phyloP scores from a whole-genome alignment of 2,888 invertebrate species.

The Mythimna pallens region DNA sequence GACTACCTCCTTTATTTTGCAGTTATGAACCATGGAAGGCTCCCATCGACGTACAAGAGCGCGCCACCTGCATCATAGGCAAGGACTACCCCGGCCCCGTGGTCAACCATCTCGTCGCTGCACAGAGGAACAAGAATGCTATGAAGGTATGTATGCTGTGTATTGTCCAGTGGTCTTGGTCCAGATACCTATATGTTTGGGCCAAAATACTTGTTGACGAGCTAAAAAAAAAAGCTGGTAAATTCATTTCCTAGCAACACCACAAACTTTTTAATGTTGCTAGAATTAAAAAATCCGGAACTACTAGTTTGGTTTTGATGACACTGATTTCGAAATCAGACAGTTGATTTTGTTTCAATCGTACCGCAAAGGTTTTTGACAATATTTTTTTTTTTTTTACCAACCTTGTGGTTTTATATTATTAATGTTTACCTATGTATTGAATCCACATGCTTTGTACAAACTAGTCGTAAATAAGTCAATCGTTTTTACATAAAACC shows the following conservation, averaged over 20 bases:
- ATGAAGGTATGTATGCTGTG: conserved; percentile 81
- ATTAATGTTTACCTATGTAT: background rate
- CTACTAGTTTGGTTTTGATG: background rate
- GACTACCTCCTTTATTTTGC: conserved; percentile 16
- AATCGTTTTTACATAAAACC: background rate
- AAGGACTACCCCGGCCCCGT: conserved; percentile 93
- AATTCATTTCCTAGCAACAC: background rate
- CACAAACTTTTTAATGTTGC: background rate
- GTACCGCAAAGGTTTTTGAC: background rate
- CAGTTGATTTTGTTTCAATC: background rate
- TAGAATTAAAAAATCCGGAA: background rate
- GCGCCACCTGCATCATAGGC: conserved; percentile 92
- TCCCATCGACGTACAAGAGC: conserved; percentile 91
- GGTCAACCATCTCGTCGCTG: conserved; percentile 91
- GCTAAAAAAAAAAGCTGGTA: background rate
- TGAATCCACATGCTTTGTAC: conserved; percentile 18
- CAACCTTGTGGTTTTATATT: background rate
- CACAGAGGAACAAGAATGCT: conserved; percentile 88
- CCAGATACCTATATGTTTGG: background rate
- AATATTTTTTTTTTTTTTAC: too few relatives aligned
- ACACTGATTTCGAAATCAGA: background rate
- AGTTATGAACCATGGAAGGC: conserved; percentile 94
- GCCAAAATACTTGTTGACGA: background rate
- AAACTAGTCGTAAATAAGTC: conserved; percentile 9
- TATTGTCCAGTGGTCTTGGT: too few relatives aligned